Base-by-base conservation (phyloP, 2,888 invertebrate genomes). In the Drosophila kokeensis region DNA sequence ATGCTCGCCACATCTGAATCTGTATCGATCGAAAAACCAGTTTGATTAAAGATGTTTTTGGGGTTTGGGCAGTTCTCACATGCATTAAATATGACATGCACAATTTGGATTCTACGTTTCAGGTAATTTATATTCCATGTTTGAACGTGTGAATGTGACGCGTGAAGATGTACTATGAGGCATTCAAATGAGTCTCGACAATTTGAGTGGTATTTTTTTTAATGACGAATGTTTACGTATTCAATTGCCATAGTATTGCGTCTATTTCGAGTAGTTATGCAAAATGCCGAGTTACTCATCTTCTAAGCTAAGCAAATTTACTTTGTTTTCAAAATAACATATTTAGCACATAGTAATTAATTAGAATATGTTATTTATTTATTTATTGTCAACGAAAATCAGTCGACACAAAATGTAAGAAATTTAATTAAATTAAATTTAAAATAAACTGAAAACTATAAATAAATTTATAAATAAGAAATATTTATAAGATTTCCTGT, bases 91-190 rank as follows among this genome's bases (percentile, higher is more conserved):
- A 24, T 36, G 29, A 50, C 34, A 52, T 66, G 32, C 34, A 36
- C n/a, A 66, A 30, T 52, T 66, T 42, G 52, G 36, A 24, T 67
- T 69, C 34, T 36, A 53, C 53, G 55, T 36, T 36, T 42, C 18
- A 15, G 53, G 52, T 61, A 71, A 48, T 71, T 61, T 54, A 38
- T 61, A 49, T 45, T 38, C 13, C 45, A 52, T 48, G 24, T 50
- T 69, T 30, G 18, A 18, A 24, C 21, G 55, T 54, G 45, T 13
- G 24, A 48, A 30, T 30, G 42, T 18, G 18, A 8, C 38, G 30
- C 21, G 21, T 34, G 24, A n/a, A 62, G 4, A 69, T 38, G 5
- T 38, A 15, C 11, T 45, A 32, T 59, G 18, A 32, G 13, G 21
- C 42, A n/a, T 61, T 40, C 40, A 24, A 50, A 63, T 58, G 59